phyloP scores from a whole-genome alignment of 2,888 invertebrate genomes.

The Drosophila heteroneura region DNA sequence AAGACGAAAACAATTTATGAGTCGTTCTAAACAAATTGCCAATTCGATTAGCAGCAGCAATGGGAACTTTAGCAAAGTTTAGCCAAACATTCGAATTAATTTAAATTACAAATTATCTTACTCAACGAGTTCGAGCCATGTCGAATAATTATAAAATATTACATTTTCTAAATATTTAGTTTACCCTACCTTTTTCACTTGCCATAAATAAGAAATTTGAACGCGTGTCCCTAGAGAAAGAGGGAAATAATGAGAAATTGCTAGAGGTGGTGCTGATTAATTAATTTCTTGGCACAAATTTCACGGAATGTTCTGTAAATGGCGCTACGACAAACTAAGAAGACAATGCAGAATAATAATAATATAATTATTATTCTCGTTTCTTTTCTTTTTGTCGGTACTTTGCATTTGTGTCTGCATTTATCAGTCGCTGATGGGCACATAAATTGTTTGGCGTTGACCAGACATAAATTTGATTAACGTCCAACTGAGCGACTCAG shows the following conservation, averaged over 20 bases:
- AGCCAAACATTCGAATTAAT: background rate
- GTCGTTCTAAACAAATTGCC: background rate
- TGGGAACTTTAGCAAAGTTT: background rate
- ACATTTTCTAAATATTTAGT: conserved; percentile 13
- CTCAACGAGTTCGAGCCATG: conserved; percentile 6
- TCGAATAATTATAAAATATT: background rate
- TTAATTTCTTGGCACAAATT: conserved; percentile 63
- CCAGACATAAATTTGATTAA: conserved; percentile 62
- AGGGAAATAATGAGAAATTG: background rate
- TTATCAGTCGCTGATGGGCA: conserved; percentile 38
- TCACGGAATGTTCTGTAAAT: conserved; percentile 18
- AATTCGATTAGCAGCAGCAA: conserved; percentile 3
- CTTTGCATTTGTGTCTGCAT: conserved; percentile 18
- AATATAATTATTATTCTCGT: background rate
- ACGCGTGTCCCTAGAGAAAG: conserved; percentile 11
- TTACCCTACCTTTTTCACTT: background rate
- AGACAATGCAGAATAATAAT: conserved; percentile 29
- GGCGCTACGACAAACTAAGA: conserved; percentile 1
- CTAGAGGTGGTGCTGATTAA: conserved; percentile 26
- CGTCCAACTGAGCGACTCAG: conserved; percentile 52
- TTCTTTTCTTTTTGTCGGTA: background rate
- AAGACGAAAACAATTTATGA: conserved; percentile 12
- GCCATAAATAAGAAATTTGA: conserved; percentile 26
- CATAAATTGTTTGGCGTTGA: conserved; percentile 19
- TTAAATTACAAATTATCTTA: background rate